Evolutionary conservation across 1,140 invertebrate genomes (phyloP), one percentile per base, ranked within the genome.

Genomic region (Drosophila santomea): DNA sequence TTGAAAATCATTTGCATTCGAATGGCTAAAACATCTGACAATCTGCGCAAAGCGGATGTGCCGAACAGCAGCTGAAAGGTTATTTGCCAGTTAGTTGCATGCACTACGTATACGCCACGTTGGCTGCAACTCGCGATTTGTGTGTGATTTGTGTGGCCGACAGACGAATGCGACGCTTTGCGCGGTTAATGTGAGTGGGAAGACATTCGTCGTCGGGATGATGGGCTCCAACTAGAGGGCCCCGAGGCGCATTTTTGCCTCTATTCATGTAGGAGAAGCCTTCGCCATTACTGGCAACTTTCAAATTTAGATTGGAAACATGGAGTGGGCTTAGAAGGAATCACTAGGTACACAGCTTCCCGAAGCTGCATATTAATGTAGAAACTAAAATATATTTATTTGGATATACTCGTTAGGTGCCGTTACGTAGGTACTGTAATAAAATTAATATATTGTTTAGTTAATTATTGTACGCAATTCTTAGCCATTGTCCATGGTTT

Each of bases 1-100:
- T 68, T 75, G 82, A 63, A 88, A 73, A 80, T 52, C 84, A 84
- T 88, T 88, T 88, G 84, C 84, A 88, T 88, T 84, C 74, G 78
- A 82, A 83, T 80, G 80, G 66, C 60, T 44, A 38, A 68, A 68
- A 44, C 64, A 68, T 68, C 45, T 41, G 62, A 52, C 60, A 64
- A 35, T 77, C 74, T 78, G 47, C 60, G 58, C 63, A 58, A 83
- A 52, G 83, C 83, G 83, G 83, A 88, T 88, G 83, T 84, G 59
- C 68, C 68, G 51, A 39, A 48, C 67, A 14, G 67, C 48, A 41
- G 55, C 47, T 38, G 71, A 74, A 74, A 74, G 57, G 60, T 74
- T 68, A 61, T 68, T 66, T 59, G 66, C 43, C 45, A 39, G 66
- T 68, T 66, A 73, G 67, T 38, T 55, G 57, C 61, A 51, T 74